phyloP scores from a whole-genome alignment of 2,113 vertebrate species.

The Pseudopodoces humilis region DNA sequence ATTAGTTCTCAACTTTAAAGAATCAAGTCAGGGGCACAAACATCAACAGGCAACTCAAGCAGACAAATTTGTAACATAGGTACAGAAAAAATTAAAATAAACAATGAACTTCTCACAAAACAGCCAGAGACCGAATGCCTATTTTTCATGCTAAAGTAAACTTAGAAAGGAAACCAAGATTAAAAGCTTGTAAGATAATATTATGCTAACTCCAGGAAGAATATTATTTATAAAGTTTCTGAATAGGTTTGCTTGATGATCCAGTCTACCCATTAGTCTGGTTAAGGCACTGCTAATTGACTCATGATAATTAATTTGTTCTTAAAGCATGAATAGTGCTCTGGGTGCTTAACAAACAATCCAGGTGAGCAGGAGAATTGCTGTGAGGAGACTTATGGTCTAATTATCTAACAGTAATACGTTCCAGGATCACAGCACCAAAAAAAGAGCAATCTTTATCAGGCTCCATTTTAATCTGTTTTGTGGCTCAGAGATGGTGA shows the following conservation, averaged over 20 bases:
- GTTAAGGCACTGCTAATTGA: background rate
- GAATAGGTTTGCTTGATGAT: conserved; percentile 1
- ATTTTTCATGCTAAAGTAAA: background rate
- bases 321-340: background rate
- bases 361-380: background rate
- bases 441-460: background rate
- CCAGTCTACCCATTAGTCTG: background rate
- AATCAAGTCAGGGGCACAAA: background rate
- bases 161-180: background rate
- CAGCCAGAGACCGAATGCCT: background rate
- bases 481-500: background rate
- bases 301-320: conserved; percentile 16
- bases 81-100: background rate
- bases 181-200: background rate
- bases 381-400: background rate
- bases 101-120: background rate
- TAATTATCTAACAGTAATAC: background rate
- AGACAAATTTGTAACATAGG: background rate
- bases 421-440: background rate
- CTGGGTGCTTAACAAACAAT: background rate
- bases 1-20: background rate
- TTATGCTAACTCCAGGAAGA: background rate
- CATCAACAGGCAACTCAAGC: background rate
- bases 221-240: conserved; percentile 3
- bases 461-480: background rate